phyloP scores from a whole-genome alignment of 2,888 invertebrate species.

The Invenusta paracnida region DNA sequence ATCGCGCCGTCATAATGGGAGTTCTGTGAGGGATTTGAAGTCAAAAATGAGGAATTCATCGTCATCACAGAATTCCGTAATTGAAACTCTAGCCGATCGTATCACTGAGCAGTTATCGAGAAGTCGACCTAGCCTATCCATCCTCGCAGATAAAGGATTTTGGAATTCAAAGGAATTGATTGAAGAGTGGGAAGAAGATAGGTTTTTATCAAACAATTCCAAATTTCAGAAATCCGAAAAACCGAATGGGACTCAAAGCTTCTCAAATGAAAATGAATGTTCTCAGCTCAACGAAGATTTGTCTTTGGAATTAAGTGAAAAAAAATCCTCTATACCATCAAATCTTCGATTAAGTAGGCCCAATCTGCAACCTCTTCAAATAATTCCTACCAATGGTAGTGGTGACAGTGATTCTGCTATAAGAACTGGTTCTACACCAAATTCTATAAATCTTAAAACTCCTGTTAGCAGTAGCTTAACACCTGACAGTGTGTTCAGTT shows the following conservation, averaged over 20 bases:
- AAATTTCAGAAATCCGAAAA: no score
- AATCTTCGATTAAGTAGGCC: not conserved
- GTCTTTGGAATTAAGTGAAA: not conserved
- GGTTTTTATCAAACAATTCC: no score
- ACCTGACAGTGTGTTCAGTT: not conserved
- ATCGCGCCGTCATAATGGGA: not conserved
- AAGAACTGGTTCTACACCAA: no score
- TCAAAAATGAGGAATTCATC: not conserved
- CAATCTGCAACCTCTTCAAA: not conserved
- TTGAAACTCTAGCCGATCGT: not conserved
- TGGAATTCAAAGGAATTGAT: not conserved
- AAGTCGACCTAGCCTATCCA: conserved; percentile 22
- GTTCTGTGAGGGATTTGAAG: not conserved
- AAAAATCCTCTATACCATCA: not conserved
- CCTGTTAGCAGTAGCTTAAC: not conserved
- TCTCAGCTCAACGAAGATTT: not conserved
- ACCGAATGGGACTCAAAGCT: no score
- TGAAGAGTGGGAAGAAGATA: not conserved
- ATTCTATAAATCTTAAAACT: no score
- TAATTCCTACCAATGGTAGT: not conserved
- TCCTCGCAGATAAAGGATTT: conserved; percentile 37
- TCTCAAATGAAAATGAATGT: not conserved
- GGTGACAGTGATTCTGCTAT: not conserved
- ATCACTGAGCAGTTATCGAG: not conserved
- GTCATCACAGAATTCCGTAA: not conserved